Base-by-base conservation (phyloP, 1,140 invertebrate genomes). In the Notospermus geniculatus region DNA sequence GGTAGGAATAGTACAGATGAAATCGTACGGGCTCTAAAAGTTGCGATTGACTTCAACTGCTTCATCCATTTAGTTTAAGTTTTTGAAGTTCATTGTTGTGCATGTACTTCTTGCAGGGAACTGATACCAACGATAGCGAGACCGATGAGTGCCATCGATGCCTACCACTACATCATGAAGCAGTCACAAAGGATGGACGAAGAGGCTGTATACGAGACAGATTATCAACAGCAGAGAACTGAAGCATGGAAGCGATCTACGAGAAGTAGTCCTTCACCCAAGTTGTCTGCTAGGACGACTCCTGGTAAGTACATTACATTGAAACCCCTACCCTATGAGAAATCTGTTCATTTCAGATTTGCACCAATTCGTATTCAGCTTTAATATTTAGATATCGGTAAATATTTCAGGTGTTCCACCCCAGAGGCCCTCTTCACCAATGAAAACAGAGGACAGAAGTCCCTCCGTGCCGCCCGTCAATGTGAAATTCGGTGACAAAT, bases 401-500 rank as follows among this genome's bases (percentile, higher is more conserved):
- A 4, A 4, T 15, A 36, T 36, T 36, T 36, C 32, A 36, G 32
- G 32, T 36, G 32, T 28, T n/a, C 50, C 50, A 17, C 52, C 29
- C 28, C 36, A 46, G 36, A 41, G 25, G 29, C 46, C 46, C 17
- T 25, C 29, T 25, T 58, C 22, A 2, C 41, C 57, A 9, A 19
- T 28, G 25, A 30, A 29, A 30, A 27, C 11, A 13, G 29, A 58
- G 25, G 41, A 58, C 27, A 36, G 32, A 36, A n/a, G 46, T 23
- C n/a, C 46, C n/a, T 5, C 46, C n/a, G 46, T 4, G n/a, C 46
- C 46, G 11, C 39, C 39, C 4, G 15, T 60, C 22, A 55, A 66
- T 43, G 55, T 78, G 17, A 65, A 63, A 17, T 58, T 52, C 7
- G 68, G 71, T 19, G 67, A 69, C 61, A 64, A 67, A 54, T 80